A percentile compares a stretch with the other conserved stretches of the same genome.
These are phyloP conservation scores for Hetaerina americana DNA, from an alignment of 1,140 invertebrate species.

Conservation along the genomic window DNA sequence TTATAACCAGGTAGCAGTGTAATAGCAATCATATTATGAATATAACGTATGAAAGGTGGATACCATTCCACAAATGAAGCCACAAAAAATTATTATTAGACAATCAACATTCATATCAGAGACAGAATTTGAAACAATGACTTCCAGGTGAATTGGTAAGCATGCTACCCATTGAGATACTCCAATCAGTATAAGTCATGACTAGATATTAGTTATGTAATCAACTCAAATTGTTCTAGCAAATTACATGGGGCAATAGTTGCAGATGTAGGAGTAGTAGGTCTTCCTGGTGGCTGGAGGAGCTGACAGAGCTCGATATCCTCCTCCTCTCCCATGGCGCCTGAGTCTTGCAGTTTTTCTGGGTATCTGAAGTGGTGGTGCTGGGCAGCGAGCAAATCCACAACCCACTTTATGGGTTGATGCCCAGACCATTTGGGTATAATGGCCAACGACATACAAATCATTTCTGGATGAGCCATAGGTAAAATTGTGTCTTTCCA, in stretches of 20 bases:
- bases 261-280: constrained; percentile 75
- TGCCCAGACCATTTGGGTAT: constrained; percentile 75
- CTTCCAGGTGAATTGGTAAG: too few species aligned
- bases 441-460: constrained; percentile 55
- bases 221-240: too few species aligned
- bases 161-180: too few species aligned
- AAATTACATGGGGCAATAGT: constrained; percentile 77
- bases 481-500: constrained; percentile 60
- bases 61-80: too few species aligned
- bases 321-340: constrained; percentile 7
- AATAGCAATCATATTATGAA: too few species aligned
- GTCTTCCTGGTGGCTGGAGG: constrained; percentile 29
- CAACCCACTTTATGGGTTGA: constrained; percentile 64
- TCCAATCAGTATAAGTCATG: too few species aligned
- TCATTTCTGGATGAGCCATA: constrained; percentile 49
- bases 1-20: too few species aligned
- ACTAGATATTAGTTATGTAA: too few species aligned
- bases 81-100: too few species aligned
- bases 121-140: too few species aligned
- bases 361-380: constrained; percentile 20
- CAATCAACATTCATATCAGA: too few species aligned
- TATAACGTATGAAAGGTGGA: too few species aligned
- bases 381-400: constrained; percentile 54
- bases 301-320: constrained; percentile 11
- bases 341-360: constrained; percentile 16